phyloP scores from a whole-genome alignment of 2,888 invertebrate genomes.

The Amphipoea lucens region DNA sequence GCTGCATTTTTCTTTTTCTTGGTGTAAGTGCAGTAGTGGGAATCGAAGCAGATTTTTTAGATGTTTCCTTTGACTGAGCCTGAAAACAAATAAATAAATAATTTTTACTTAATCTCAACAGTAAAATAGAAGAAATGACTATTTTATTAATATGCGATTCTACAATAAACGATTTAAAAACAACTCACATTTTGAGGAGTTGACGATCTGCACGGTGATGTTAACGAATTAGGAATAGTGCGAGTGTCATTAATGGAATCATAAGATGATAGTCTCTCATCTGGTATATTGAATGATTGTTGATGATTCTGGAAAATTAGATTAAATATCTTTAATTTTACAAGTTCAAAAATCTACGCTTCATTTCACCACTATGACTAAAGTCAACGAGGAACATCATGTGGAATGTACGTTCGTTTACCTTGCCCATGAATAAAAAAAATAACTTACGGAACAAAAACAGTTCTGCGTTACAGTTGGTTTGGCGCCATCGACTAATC shows the following conservation, averaged over 20 bases:
- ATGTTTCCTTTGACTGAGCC: not conserved
- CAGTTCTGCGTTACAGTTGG: too few relatives aligned
- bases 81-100: not conserved
- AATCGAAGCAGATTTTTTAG: not conserved
- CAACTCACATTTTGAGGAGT: not conserved
- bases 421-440: not conserved
- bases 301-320: conserved; percentile 1
- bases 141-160: not conserved
- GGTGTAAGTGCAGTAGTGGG: not conserved
- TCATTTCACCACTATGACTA: not conserved
- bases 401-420: not conserved
- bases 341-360: not conserved
- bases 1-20: not conserved
- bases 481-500: too few relatives aligned
- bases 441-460: too few relatives aligned
- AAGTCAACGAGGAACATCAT: not conserved
- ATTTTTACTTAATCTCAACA: too few relatives aligned
- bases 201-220: not conserved
- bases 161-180: not conserved
- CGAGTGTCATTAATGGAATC: not conserved
- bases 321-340: not conserved
- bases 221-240: conserved; percentile 2
- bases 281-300: not conserved
- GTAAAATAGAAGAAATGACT: too few relatives aligned
- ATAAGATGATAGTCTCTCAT: not conserved